Base-by-base conservation (phyloP, 2,113 vertebrate species). In the Alexandromys fortis region DNA sequence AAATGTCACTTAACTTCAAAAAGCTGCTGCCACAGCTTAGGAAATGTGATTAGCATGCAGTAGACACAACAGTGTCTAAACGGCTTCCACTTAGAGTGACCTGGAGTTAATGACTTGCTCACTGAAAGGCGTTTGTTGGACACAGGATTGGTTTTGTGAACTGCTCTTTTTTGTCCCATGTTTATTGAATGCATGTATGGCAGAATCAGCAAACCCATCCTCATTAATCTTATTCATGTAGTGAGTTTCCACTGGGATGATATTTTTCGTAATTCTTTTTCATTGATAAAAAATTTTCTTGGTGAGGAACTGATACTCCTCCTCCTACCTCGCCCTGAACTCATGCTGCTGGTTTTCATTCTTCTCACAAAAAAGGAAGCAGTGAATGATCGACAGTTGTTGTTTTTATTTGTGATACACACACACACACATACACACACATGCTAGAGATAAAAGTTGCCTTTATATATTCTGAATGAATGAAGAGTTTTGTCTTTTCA, bases 1-100 rank as follows among this genome's bases (percentile, higher is more conserved):
- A 97, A 93, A 93, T 88, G 79, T 96, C 93, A 72, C 89, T 78
- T 45, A 30, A 87, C 70, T 93, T 91, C 70, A 61, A 89, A 94
- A 95, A 67, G 55, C 72, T 78, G 38, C 45, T 55, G 72, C 70
- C 26, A 21, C 5, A 63, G 58, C 79, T 88, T 94, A 93, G 83
- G 86, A 91, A 78, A 67, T 55, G 73, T 7, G 77, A 76, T 95
- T 75, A 24, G 28, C 26, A 1, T 26, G 52, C 26, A 49, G 0
- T 55, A 75, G 90, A 63, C 55, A 9, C 68, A 42, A 12, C 16
- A 7, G 9, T 33, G n/a, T 79, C 30, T 38, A n/a, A 9, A 78
- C 14, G 12, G 33, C 19, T 97, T 93, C 78, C 78, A 45, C 58
- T 92, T 72, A 33, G 0, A 13, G 42, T 17, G 61, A 89, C 21